Evolutionary conservation across 2,113 vertebrate genomes (phyloP).

Genomic region (human (Homo sapiens)): DNA sequence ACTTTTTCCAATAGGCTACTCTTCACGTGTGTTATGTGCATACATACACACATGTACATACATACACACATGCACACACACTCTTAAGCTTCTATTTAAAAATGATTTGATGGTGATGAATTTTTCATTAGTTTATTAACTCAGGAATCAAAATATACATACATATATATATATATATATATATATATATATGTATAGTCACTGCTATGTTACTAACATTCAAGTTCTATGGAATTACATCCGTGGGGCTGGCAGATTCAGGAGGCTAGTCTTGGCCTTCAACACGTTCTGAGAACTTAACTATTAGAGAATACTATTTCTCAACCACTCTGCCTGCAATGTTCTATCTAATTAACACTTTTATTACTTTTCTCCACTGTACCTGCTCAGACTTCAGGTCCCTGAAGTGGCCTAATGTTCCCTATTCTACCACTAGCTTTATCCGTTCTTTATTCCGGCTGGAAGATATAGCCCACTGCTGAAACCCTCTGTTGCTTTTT

Average conservation of each 20-base stretch:
- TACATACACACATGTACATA: rapidly evolving
- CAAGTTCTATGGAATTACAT: neutral
- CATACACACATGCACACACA: neutral
- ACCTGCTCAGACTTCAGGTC: neutral
- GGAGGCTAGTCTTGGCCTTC: neutral
- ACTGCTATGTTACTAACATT: neutral
- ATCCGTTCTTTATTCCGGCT: neutral
- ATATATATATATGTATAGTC: neutral
- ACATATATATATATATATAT: neutral
- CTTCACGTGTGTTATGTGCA: neutral
- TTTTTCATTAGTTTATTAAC: neutral
- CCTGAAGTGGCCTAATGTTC: neutral
- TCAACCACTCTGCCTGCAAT: too few relatives aligned
- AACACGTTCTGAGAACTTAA: neutral
- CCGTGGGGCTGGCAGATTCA: neutral
- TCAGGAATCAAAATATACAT: neutral
- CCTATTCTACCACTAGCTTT: neutral
- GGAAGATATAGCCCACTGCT: neutral
- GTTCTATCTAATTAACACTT: neutral
- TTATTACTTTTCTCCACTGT: neutral
- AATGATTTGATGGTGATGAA: neutral
- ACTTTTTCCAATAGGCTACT: neutral
- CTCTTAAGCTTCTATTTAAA: neutral
- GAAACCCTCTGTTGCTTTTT: neutral
- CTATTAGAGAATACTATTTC: neutral